phyloP scores from a whole-genome alignment of 2,797 vertebrate genomes.

The Falco cherrug region DNA sequence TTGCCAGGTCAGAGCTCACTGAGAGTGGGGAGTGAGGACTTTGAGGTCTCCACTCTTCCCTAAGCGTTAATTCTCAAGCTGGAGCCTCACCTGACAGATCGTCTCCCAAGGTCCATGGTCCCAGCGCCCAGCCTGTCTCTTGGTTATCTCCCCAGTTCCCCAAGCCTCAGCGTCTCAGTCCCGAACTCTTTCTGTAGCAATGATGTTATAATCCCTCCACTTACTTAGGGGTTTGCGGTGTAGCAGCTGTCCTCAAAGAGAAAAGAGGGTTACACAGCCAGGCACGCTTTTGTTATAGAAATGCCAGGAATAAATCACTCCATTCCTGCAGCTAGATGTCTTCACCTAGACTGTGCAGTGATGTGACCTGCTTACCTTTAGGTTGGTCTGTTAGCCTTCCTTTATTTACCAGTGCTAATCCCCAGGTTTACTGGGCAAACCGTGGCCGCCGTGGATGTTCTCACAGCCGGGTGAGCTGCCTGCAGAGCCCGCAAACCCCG shows the following conservation, averaged over 20 bases:
- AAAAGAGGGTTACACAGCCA: background rate
- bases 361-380: background rate
- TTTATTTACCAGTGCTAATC: background rate
- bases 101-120: background rate
- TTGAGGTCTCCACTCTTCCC: background rate
- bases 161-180: background rate
- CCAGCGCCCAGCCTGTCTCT: background rate
- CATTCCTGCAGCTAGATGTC: background rate
- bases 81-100: background rate
- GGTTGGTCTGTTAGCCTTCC: background rate
- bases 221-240: background rate
- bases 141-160: background rate
- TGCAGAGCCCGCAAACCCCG: background rate
- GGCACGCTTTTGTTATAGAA: background rate
- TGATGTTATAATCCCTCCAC: background rate
- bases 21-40: fast-evolving
- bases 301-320: background rate
- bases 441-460: background rate
- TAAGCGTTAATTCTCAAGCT: background rate
- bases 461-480: background rate
- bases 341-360: background rate
- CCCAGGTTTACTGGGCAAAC: background rate
- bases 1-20: background rate
- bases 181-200: background rate
- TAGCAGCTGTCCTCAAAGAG: background rate